Evolutionary conservation across 1,140 invertebrate species (phyloP), one percentile per base, ranked within the genome.

Genomic region (Drosophila rhopaloa): DNA sequence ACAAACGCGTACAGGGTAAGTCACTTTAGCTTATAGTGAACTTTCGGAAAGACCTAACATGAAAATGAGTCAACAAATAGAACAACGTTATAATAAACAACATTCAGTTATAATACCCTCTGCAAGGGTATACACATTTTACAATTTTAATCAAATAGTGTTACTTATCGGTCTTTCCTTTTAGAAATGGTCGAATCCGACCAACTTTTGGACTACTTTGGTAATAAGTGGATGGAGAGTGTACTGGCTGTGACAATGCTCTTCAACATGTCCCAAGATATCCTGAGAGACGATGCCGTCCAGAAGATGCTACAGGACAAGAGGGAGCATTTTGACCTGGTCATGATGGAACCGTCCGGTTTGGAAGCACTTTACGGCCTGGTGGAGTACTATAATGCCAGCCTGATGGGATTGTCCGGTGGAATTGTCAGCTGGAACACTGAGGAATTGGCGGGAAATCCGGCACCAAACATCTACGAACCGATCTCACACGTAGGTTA

Each of bases 391-490:
- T 91, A 66, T 19, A 62, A 79, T 38, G 82, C 86, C 11, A 67
- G 71, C 0, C 32, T 86, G 1, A 53, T 91, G 19, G 84, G 79
- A 1, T 0, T 91, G 24, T 24, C 24, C 24, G 24, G 24, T 24
- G 24, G 0, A 50, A 71, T 9, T 10, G 13, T 32, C 1, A 68
- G 50, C 4, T 83, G 81, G 81, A 6, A 41, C 5, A 8, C 44
- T 0, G 81, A 83, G 13, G 57, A 51, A 7, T 14, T 65, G 10
- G 72, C 76, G 8, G 81, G 81, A 1, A 83, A 83, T 44, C 43
- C 66, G 0, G 79, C 91, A 10, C 79, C 90, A 0, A 91, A 47
- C 38, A 41, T 79, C 0, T 93, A 92, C 37, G 76, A 92, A 1
- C 91, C 92, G 2, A 66, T 91, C 32, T 51, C 81, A 0, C 89